Conservation (phyloP, 53 echinoderm and acorn worm genomes). For the Apostichopus leukothele region DNA sequence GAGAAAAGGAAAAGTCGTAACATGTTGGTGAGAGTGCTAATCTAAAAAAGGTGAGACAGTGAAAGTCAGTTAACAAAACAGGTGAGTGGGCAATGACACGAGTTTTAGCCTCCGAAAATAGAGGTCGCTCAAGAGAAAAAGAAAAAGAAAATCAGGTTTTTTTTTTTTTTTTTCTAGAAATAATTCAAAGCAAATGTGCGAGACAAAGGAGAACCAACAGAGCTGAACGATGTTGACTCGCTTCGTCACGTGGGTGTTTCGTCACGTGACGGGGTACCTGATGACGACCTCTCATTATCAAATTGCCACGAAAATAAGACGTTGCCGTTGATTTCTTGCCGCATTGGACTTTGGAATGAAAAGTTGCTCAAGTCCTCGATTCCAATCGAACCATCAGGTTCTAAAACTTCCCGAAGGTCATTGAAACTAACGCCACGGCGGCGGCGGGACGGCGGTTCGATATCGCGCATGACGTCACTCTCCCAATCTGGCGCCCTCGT, state of each 20-base stretch:
- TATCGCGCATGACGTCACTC: neutral
- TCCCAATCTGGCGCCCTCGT: neutral
- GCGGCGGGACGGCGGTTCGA: neutral
- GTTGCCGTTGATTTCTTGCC: neutral
- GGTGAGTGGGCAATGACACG: neutral
- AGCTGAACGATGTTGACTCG: conserved; percentile 36
- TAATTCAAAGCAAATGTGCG: neutral
- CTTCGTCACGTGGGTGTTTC: conserved; percentile 24
- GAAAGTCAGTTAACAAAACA: neutral
- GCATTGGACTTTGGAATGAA: neutral
- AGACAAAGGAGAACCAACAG: conserved; percentile 4
- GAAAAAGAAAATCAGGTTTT: neutral
- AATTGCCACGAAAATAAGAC: neutral
- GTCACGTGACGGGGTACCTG: conserved; percentile 5
- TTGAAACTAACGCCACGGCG: neutral
- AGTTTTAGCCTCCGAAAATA: neutral
- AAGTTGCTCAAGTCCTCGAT: neutral
- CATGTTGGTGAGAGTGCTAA: no score
- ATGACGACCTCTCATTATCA: neutral
- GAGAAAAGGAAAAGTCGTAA: neutral
- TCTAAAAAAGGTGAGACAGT: neutral
- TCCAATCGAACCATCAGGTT: neutral
- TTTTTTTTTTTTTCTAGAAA: neutral
- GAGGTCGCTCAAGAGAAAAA: neutral
- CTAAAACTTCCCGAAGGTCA: conserved; percentile 4